Evolutionary conservation across 2,113 vertebrate genomes (phyloP).

Genomic region (Nothocercus julius): DNA sequence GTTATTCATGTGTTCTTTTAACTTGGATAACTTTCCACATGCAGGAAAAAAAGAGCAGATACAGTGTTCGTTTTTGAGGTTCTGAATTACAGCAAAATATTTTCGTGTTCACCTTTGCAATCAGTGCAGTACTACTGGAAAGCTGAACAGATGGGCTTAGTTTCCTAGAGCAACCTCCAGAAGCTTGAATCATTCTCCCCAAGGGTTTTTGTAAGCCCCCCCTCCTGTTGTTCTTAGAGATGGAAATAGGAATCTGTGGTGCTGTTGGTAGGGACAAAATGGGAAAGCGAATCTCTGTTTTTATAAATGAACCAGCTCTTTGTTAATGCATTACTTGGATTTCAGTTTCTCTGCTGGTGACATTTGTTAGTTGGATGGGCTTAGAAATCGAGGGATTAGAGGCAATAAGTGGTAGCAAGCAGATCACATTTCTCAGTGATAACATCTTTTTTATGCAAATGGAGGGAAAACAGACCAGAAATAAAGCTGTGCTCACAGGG

Average conservation of each 20-base stretch:
- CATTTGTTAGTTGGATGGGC: slow-evolving; percentile 7
- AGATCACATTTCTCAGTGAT: background rate
- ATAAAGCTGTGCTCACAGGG: background rate
- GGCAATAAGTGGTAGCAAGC: background rate
- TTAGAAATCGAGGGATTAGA: slow-evolving; percentile 37
- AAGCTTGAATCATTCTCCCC: background rate
- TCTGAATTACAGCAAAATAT: background rate
- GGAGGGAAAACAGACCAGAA: background rate
- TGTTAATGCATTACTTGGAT: background rate
- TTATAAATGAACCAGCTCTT: background rate
- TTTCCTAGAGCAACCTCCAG: background rate
- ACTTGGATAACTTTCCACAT: background rate
- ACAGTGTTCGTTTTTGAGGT: background rate
- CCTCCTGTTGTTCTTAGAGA: background rate
- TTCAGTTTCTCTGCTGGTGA: slow-evolving; percentile 17
- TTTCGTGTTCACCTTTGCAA: background rate
- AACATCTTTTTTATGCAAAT: slow-evolving; percentile 7
- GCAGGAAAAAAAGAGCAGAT: background rate
- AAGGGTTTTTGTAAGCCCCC: background rate
- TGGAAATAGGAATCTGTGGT: background rate
- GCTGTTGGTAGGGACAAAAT: background rate
- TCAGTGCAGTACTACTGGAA: background rate
- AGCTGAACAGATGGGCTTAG: background rate
- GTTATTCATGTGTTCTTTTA: background rate
- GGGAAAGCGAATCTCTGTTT: background rate